A percentile compares a stretch with the other conserved stretches of the same genome.
phyloP scores from a whole-genome alignment of 2,113 vertebrate genomes.

The Centropristis striata region DNA sequence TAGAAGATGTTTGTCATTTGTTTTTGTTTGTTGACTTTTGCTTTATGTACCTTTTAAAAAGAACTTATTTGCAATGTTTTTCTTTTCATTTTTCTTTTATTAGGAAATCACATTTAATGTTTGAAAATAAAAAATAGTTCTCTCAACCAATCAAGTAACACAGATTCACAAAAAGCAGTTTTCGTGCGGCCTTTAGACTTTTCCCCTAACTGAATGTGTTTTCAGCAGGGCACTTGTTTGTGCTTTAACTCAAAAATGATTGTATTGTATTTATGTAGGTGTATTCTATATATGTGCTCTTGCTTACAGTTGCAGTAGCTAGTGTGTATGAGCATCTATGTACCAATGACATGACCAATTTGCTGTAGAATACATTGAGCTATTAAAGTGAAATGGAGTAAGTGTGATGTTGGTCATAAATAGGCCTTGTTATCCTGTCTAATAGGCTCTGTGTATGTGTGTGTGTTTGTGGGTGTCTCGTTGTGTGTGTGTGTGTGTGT shows the following conservation, averaged over 20 bases:
- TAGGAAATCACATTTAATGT: not conserved
- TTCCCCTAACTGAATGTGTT: not conserved
- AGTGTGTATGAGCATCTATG: conserved; percentile 18
- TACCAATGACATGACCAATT: conserved; percentile 58
- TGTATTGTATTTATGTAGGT: not conserved
- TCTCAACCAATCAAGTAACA: not conserved
- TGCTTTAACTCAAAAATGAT: not conserved
- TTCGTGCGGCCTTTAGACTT: not conserved
- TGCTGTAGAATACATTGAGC: conserved; percentile 40
- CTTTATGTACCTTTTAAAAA: not conserved
- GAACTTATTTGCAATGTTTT: too few relatives aligned
- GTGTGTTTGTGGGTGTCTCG: conserved; percentile 8
- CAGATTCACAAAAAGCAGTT: not conserved
- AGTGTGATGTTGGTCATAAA: conserved; percentile 62
- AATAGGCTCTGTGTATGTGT: conserved; percentile 44
- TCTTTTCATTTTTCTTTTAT: too few relatives aligned
- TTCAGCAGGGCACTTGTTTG: not conserved
- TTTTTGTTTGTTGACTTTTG: not conserved
- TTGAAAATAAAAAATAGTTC: not conserved
- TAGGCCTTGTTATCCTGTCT: conserved; percentile 59
- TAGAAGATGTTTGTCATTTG: too few relatives aligned
- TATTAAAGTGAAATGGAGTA: conserved; percentile 55
- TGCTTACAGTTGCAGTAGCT: not conserved
- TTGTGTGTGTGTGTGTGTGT: not conserved
- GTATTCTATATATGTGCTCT: not conserved